Evolutionary conservation across 2,888 invertebrate species (phyloP).

Genomic region (Oxystoma pomonae): DNA sequence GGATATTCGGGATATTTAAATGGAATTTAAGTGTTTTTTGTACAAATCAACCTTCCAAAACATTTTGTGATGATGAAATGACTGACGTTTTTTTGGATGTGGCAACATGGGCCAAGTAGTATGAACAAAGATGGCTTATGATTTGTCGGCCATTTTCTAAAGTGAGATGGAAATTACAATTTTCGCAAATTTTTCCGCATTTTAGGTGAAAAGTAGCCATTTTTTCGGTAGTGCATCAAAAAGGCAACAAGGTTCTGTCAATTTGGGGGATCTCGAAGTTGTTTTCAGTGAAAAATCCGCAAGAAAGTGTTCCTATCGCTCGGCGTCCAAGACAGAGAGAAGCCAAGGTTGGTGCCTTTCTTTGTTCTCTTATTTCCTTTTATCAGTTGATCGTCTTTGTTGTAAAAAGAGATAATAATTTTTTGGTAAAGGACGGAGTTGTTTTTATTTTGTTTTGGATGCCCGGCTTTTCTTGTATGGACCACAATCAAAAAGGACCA

Average conservation of each 20-base stretch:
- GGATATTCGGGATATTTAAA: no score
- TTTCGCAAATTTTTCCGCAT: slow-evolving; percentile 38
- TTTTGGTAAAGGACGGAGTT: slow-evolving; percentile 40
- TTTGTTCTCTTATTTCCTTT: slow-evolving; percentile 51
- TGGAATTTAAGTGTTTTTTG: background rate
- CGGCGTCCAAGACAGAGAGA: slow-evolving; percentile 40
- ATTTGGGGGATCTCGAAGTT: slow-evolving; percentile 1
- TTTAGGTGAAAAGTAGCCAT: slow-evolving; percentile 22
- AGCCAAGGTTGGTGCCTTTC: slow-evolving; percentile 48
- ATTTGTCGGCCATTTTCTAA: slow-evolving; percentile 50
- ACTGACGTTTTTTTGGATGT: background rate
- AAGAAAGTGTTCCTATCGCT: slow-evolving; percentile 20
- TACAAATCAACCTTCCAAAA: background rate
- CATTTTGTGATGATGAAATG: background rate
- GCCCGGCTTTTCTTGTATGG: background rate
- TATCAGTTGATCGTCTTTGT: slow-evolving; percentile 48
- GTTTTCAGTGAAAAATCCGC: slow-evolving; percentile 21
- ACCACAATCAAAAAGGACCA: background rate
- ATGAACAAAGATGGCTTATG: slow-evolving; percentile 49
- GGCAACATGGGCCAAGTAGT: background rate
- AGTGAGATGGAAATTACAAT: slow-evolving; percentile 49
- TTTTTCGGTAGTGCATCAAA: background rate
- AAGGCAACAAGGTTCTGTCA: background rate
- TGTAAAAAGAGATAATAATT: slow-evolving; percentile 49
- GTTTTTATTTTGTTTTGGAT: background rate